phyloP scores from a whole-genome alignment of 2,797 vertebrate species.

The Spinus pinus region DNA sequence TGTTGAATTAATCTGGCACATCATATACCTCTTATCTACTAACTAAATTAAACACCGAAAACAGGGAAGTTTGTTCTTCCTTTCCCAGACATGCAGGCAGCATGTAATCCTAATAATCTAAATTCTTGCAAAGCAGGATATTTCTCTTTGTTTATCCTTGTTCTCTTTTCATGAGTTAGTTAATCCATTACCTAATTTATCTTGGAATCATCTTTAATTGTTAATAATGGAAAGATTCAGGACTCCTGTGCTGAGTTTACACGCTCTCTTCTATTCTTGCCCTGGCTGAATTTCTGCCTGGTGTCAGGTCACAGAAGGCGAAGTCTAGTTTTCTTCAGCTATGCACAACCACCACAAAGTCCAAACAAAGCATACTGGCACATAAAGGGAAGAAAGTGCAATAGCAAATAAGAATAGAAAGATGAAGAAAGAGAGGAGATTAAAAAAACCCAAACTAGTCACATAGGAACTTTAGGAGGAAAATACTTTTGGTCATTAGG shows the following conservation, averaged over 20 bases:
- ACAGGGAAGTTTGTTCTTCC: background rate
- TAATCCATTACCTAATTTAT: slow-evolving; percentile 31
- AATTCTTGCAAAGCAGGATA: background rate
- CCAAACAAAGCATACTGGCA: background rate
- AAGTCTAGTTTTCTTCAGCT: slow-evolving; percentile 10
- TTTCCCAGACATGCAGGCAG: slow-evolving; percentile 11
- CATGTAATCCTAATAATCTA: background rate
- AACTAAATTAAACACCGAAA: slow-evolving; percentile 19
- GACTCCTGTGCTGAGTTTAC: background rate
- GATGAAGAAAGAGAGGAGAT: background rate
- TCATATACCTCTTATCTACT: background rate
- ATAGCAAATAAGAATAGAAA: background rate
- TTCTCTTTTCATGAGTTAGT: background rate
- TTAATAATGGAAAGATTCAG: slow-evolving; percentile 59
- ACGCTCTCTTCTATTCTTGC: slow-evolving; percentile 37
- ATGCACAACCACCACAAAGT: background rate
- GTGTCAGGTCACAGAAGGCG: slow-evolving; percentile 43
- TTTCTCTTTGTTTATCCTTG: slow-evolving; percentile 4
- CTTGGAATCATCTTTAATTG: slow-evolving; percentile 62
- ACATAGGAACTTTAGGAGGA: background rate
- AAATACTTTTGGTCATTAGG: background rate
- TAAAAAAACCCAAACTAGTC: background rate
- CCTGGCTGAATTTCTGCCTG: slow-evolving; percentile 27
- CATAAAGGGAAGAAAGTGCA: background rate
- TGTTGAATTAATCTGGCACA: background rate